Conservation (phyloP, 2,888 invertebrate genomes). For the Dolichomitus sp. region DNA sequence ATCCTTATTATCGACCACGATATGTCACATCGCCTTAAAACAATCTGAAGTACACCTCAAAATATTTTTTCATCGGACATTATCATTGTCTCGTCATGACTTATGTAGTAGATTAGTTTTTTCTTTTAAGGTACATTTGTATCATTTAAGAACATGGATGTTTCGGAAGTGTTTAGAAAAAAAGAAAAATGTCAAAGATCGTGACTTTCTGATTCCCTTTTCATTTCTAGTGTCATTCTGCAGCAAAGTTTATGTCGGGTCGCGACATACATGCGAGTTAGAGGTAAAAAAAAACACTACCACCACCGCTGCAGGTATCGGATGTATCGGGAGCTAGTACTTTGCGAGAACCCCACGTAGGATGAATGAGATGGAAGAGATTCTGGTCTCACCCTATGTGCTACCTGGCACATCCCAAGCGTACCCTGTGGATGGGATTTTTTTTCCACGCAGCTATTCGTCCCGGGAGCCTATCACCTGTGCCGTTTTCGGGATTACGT, state of each 20-base stretch:
- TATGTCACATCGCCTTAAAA: too few relatives aligned
- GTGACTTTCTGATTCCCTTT: conserved; percentile 70
- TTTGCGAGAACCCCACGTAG: conserved; percentile 38
- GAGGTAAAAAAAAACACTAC: conserved; percentile 19
- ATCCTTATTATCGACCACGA: not conserved
- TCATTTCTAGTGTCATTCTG: conserved; percentile 33
- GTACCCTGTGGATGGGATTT: conserved; percentile 58
- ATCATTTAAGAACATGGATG: not conserved
- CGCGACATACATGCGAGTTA: conserved; percentile 27
- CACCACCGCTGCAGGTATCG: conserved; percentile 49
- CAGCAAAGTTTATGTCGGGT: conserved; percentile 38
- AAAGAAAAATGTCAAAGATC: conserved; percentile 46
- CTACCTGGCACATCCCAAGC: conserved; percentile 65
- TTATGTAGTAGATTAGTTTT: too few relatives aligned
- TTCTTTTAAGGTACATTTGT: too few relatives aligned
- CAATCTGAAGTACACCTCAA: too few relatives aligned
- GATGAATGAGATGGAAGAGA: conserved; percentile 57
- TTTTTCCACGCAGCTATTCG: conserved; percentile 68
- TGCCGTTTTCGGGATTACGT: conserved; percentile 84
- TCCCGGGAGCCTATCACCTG: conserved; percentile 79
- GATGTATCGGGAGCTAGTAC: conserved; percentile 52
- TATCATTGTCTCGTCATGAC: too few relatives aligned
- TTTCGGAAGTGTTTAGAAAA: conserved; percentile 13
- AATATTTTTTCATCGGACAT: too few relatives aligned
- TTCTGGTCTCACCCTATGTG: conserved; percentile 59